A percentile compares a stretch with the other conserved stretches of the same genome.
These are phyloP conservation scores for Toxonevra muliebris DNA, from an alignment of 2,888 invertebrate species.

Conservation along the genomic window DNA sequence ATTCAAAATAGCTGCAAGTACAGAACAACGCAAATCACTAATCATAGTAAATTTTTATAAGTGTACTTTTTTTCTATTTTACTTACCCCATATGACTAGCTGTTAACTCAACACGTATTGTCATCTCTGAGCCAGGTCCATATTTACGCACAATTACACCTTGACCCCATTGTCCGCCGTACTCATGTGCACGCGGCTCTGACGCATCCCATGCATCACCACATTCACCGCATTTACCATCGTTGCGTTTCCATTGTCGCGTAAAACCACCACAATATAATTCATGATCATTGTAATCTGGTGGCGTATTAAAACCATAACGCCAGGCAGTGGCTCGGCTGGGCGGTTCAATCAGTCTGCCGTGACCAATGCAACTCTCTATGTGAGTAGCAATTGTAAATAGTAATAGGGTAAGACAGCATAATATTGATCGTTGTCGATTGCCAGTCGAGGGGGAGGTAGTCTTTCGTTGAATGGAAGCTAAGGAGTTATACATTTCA, in stretches of 20 bases:
- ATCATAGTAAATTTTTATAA: background rate
- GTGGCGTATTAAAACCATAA: slow-evolving; percentile 86
- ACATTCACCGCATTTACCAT: slow-evolving; percentile 86
- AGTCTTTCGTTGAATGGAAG: too few species aligned
- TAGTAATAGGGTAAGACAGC: slow-evolving; percentile 2
- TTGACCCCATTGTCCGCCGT: slow-evolving; percentile 83
- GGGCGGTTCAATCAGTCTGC: slow-evolving; percentile 77
- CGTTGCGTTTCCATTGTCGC: slow-evolving; percentile 83
- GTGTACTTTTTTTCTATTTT: background rate
- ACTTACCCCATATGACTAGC: slow-evolving; percentile 81
- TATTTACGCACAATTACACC: slow-evolving; percentile 85
- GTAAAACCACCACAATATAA: slow-evolving; percentile 87
- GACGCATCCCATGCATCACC: slow-evolving; percentile 84
- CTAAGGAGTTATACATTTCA: too few species aligned
- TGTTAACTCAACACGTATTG: slow-evolving; percentile 83
- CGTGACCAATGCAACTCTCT: slow-evolving; percentile 54
- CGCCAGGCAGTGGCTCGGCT: slow-evolving; percentile 89
- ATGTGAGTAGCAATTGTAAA: slow-evolving; percentile 22
- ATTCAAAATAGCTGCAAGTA: slow-evolving; percentile 75
- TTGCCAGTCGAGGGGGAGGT: slow-evolving; percentile 2
- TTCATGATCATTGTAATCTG: slow-evolving; percentile 90
- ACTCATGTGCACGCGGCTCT: slow-evolving; percentile 80
- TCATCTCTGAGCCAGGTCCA: slow-evolving; percentile 72
- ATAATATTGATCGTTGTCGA: slow-evolving; percentile 15
- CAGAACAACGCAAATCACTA: slow-evolving; percentile 17